Base-by-base conservation (phyloP, 2,888 invertebrate genomes). In the Achlya flavicornis region DNA sequence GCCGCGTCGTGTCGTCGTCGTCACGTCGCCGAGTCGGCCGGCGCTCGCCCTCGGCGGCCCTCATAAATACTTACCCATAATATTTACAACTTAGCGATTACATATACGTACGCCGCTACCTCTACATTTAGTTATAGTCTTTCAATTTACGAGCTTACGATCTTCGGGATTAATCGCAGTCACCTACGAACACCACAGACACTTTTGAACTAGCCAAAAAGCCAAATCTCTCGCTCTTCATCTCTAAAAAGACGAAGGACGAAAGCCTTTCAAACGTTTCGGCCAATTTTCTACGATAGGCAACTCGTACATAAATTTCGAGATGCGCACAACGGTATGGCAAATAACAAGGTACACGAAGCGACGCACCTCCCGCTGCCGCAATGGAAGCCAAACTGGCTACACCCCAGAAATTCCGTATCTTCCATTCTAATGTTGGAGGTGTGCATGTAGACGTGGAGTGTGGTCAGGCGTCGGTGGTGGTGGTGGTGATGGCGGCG, bases 1-100 rank as follows among this genome's bases (percentile, higher is more conserved):
- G 8, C 3, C 48, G 48, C 19, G 11, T 12, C 41, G 12, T 6
- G 41, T 12, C 41, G 12, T 11, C 12, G 11, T 5, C 41, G 41
- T 41, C 41, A 41, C 66, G 67, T n/a, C 46, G 57, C 63, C 66
- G 61, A n/a, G n/a, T n/a, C n/a, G n/a, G n/a, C n/a, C 61, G 43
- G 11, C 43, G 43, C 46, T 19, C 48, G 16, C 48, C 48, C 48
- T 16, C 66, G 65, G 57, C 63, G 67, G 61, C n/a, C 65, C 64
- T 70, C 76, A 81, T 85, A 83, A 82, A 85, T 86, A 87, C 83
- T 83, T 84, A 62, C 57, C 10, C 74, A 11, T 83, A 83, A 69
- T 87, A 87, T 88, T 72, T 87, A 87, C 88, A 88, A 66, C 72
- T 69, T 67, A 41, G 61, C n/a, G n/a, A 53, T 10, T 16, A 53